Conservation (phyloP, 2,797 vertebrate species). For the Periophthalmus magnuspinnatus region DNA sequence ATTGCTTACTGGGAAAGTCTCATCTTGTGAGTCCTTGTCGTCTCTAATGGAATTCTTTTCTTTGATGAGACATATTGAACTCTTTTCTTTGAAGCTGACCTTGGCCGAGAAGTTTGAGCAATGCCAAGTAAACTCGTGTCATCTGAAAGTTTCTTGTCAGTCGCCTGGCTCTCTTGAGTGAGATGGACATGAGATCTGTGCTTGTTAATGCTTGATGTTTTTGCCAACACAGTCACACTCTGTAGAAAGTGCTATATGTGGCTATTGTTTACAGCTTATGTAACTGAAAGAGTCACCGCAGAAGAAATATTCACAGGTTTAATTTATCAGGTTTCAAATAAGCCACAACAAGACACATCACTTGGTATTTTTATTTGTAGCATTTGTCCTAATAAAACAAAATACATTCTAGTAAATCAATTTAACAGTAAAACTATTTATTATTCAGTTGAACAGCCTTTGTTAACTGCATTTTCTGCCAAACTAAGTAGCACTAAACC, state of each 20-base stretch:
- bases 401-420: too few species aligned
- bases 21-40: neutral
- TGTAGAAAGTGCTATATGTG: slow-evolving; percentile 19
- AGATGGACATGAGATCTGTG: neutral
- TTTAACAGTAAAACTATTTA: neutral
- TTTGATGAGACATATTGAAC: neutral
- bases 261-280: neutral
- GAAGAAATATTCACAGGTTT: neutral
- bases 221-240: slow-evolving; percentile 39
- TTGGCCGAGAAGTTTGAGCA: neutral
- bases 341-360: neutral
- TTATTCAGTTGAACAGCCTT: neutral
- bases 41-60: neutral
- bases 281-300: neutral
- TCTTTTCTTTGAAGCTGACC: slow-evolving; percentile 6
- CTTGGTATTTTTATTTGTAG: too few species aligned
- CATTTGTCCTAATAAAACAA: too few species aligned
- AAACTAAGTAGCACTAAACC: neutral
- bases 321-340: neutral
- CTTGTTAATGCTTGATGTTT: slow-evolving; percentile 27
- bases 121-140: slow-evolving; percentile 4
- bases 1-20: neutral
- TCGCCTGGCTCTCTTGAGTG: neutral
- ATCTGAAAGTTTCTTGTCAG: neutral
- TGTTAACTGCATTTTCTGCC: neutral